A percentile compares a stretch with the other conserved stretches of the same genome.
Evolutionary conservation across 2,797 vertebrate genomes (phyloP).

Genomic region (Platalea minor): DNA sequence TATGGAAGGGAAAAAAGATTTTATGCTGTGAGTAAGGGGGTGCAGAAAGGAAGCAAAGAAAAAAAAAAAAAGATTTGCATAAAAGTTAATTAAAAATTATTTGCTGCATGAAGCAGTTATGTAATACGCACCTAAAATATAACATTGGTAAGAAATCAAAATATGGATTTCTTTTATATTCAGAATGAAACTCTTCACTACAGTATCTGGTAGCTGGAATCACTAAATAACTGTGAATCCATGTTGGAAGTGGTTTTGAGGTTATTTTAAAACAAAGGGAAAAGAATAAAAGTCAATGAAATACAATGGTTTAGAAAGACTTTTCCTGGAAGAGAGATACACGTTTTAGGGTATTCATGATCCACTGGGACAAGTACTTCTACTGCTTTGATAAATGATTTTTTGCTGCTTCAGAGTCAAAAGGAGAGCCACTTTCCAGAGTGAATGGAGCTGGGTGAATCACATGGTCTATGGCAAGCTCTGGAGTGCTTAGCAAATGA

Average conservation of each 20-base stretch:
- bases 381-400: conserved; percentile 40
- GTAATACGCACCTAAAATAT: not conserved
- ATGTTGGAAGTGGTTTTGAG: not conserved
- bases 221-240: not conserved
- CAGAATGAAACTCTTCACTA: not conserved
- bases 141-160: not conserved
- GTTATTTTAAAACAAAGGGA: not conserved
- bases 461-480: conserved; percentile 50
- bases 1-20: not conserved
- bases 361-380: not conserved
- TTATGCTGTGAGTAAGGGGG: not conserved
- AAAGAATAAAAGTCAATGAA: not conserved
- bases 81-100: not conserved
- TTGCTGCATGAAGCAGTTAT: not conserved
- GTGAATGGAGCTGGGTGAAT: conserved; percentile 54
- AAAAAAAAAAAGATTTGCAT: not conserved
- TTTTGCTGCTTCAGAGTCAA: conserved; percentile 52
- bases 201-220: not conserved
- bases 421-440: conserved; percentile 28
- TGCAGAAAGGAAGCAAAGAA: not conserved
- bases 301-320: not conserved
- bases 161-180: not conserved
- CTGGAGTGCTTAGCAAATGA: conserved; percentile 71
- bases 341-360: not conserved
- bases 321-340: not conserved